Base-by-base conservation (phyloP, 30 jellyfish, hydroid and myxozoan species). In the Hydra vulgaris region DNA sequence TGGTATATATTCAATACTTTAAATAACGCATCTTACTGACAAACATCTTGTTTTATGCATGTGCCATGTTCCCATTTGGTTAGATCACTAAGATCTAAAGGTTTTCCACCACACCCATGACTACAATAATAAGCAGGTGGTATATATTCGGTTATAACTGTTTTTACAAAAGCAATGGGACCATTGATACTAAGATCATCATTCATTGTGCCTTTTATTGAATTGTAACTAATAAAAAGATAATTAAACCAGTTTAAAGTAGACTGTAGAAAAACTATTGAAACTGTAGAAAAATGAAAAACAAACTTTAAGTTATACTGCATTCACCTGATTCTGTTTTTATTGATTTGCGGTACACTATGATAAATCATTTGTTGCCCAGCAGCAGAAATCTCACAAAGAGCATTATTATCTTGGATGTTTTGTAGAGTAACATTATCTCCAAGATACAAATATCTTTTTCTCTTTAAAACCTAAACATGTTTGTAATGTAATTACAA, bases 61-160 rank as follows among this genome's bases (percentile, higher is more conserved):
- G 20, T 17, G 20, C 98, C 98, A 86, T 91, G 79, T 12, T 79
- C 88, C 70, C 88, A 91, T 52, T 71, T 17, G 16, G 78, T 72
- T 0, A 40, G 71, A 74, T 91, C 84, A 19, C 79, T 89, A 16
- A 85, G 72, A 70, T 79, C 56, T 17, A 81, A 27, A 25, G 66
- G 54, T 24, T 90, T 81, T 0, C 98, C 98, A 26, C 98, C 98
- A 79, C 98, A 91, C 3, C 98, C 98, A 61, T 67, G 56, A 21
- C 52, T 25, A 27, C 98, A 91, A 54, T 73, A 70, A 67, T 74
- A 91, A 0, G 96, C 86, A 74, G 95, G 89, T 0, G 96, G 98
- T 24, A 85, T 88, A 54, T 19, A 55, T 54, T 82, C 95, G n/a
- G 86, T 80, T 24, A 85, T 27, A 19, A 40, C 76, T 17, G 77